Base-by-base conservation (phyloP, 2,113 vertebrate genomes). In the Sisor rabdophorus region DNA sequence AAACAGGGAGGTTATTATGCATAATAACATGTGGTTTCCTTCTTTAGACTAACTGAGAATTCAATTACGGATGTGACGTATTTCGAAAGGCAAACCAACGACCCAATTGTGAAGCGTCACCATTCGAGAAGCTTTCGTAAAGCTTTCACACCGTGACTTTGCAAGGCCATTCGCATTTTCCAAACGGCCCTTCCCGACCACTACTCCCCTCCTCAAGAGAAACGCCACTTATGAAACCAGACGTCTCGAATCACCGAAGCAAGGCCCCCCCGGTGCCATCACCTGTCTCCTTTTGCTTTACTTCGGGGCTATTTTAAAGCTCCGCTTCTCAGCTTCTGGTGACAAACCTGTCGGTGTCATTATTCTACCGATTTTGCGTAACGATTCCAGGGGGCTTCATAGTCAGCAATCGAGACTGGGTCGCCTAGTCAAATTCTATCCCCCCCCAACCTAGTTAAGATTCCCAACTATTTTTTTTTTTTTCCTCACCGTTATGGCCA, bases 401-500 rank as follows among this genome's bases (percentile, higher is more conserved):
- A 40, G 28, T 1, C 15, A 6, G 30, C 6, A 75, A 52, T 40
- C 30, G 26, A 54, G 50, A 16, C 50, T 44, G n/a, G 28, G 28
- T 19, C 67, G 44, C 54, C 52, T 73, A 47, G 15, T 53, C 52
- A 19, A 3, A 60, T 59, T 20, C 65, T 52, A 17, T 70, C 60
- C 47, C 65, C 55, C 55, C 65, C 55, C 55, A 17, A 11, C 63
- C 63, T 55, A 67, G 28, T 54, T 20, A 16, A 53, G 47, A 56
- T 60, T 80, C 59, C n/a, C n/a, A n/a, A n/a, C n/a, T n/a, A n/a
- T 15, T 54, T 63, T 0, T 22, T 12, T 73, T 70, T 28, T 55
- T 11, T 69, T 67, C 89, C 94, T 93, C 87, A 96, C 95, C 95
- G 84, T 96, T 96, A 87, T 4, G 85, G 87, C 95, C 95, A 1